These are phyloP conservation scores for Spilogale gracilis DNA, from an alignment of 2,113 vertebrate species.

Conservation along the genomic window DNA sequence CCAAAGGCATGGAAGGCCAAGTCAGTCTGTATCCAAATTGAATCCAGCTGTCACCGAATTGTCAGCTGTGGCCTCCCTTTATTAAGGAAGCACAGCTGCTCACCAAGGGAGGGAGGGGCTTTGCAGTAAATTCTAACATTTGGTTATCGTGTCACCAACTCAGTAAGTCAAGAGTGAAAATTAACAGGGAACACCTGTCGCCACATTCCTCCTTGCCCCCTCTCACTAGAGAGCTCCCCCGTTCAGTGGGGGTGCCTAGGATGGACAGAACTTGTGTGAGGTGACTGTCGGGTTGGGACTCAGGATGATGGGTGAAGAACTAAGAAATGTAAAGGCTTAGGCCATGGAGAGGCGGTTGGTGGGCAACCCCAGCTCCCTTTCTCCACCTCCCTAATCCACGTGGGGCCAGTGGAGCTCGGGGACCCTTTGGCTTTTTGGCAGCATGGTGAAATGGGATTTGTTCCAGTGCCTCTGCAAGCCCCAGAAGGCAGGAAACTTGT, in stretches of 20 bases:
- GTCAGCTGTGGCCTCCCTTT: neutral
- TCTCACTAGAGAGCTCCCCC: neutral
- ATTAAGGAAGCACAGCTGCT: neutral
- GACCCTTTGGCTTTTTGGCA: neutral
- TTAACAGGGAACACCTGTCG: neutral
- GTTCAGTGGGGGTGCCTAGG: neutral
- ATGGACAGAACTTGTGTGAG: too few species aligned
- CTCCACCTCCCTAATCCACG: neutral
- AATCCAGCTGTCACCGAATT: neutral
- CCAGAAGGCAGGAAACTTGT: neutral
- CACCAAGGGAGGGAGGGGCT: rapidly evolving
- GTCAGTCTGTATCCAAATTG: neutral
- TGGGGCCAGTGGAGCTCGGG: neutral
- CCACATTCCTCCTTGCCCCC: neutral
- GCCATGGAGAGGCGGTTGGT: neutral
- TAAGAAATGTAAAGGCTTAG: neutral
- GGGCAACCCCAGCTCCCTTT: neutral
- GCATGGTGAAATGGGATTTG: neutral
- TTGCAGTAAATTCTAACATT: neutral
- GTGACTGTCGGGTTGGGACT: neutral
- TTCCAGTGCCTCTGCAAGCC: neutral
- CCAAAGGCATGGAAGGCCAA: neutral
- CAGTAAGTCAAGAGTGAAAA: neutral
- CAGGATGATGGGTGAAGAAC: neutral
- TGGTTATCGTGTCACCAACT: neutral